Base-by-base conservation (phyloP, 2,797 vertebrate genomes). In the Amniataba percoides region DNA sequence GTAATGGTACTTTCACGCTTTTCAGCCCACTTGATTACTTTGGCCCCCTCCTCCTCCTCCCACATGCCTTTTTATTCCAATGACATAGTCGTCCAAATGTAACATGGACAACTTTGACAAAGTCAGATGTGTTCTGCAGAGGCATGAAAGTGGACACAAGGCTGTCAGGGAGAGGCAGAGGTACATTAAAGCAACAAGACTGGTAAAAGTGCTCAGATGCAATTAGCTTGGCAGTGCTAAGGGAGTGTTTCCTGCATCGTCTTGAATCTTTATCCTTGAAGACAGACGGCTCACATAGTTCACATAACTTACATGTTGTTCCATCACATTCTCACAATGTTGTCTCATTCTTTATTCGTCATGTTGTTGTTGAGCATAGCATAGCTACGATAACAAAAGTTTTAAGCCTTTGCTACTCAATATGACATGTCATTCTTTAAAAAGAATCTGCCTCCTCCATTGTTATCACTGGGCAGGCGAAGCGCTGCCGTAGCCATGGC, bases 1-100 rank as follows among this genome's bases (percentile, higher is more conserved):
- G 91, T 94, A 94, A 95, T 95, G 93, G 88, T 87, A 92, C 92
- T 94, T 94, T 94, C 92, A 93, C 78, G 93, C 92, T 90, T 92
- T 90, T 93, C 92, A 91, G 93, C 90, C 92, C 88, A 81, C 77
- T 87, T 94, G 93, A 95, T 94, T 94, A 94, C 92, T 92, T 91
- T 94, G 88, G 87, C 87, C 85, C 76, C 84, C 85, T 40, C 84
- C 86, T 80, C 81, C 87, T 82, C 86, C 83, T 83, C 83, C 90
- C 84, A 83, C 73, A 67, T 80, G 79, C 87, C 87, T 90, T 89
- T 88, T 90, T 92, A 91, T 92, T 85, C 77, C 85, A 86, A 71
- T 89, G 86, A 89, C 87, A 88, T 84, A 88, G 92, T 92, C 86
- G 83, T 91, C 92, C 88, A 86, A 83, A 92, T 82, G 75, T 71